These are phyloP conservation scores for Mesocentrotus franciscanus DNA, from an alignment of 53 echinoderm and acorn worm genomes.

Conservation along the genomic window DNA sequence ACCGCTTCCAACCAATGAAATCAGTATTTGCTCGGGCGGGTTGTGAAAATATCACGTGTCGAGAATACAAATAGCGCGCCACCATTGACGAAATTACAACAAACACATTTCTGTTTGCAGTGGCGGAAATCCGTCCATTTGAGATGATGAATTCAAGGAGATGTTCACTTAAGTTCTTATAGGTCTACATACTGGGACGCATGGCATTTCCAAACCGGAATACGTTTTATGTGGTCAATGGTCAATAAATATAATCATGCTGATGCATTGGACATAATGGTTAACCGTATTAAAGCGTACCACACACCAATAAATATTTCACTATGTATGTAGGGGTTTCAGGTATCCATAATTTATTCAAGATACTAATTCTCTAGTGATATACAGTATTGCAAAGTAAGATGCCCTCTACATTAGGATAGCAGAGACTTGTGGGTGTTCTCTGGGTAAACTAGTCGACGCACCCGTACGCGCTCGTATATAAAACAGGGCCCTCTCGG, in stretches of 20 bases:
- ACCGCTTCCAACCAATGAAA: neutral
- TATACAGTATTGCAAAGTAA: no score
- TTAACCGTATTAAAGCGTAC: no score
- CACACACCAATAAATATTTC: no score
- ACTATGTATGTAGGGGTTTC: no score
- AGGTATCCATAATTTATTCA: no score
- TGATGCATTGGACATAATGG: neutral
- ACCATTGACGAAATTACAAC: conserved; percentile 6
- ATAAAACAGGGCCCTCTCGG: no score
- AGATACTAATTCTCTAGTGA: no score
- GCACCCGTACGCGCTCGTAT: no score
- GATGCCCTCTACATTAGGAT: no score
- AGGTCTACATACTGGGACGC: neutral
- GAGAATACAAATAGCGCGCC: neutral
- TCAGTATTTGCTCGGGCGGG: neutral
- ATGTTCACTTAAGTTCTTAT: neutral
- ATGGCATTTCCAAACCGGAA: neutral
- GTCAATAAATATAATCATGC: neutral
- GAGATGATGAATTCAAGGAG: neutral
- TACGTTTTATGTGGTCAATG: neutral
- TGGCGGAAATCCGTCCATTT: neutral
- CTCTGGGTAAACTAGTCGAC: no score
- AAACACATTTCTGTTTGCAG: conserved; percentile 2
- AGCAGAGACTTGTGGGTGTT: no score
- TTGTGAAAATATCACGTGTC: conserved; percentile 19